A percentile compares a stretch with the other conserved stretches of the same genome.
Evolutionary conservation across 2,888 invertebrate genomes (phyloP).

Genomic region (Bursaphelenchus okinawaensis): DNA sequence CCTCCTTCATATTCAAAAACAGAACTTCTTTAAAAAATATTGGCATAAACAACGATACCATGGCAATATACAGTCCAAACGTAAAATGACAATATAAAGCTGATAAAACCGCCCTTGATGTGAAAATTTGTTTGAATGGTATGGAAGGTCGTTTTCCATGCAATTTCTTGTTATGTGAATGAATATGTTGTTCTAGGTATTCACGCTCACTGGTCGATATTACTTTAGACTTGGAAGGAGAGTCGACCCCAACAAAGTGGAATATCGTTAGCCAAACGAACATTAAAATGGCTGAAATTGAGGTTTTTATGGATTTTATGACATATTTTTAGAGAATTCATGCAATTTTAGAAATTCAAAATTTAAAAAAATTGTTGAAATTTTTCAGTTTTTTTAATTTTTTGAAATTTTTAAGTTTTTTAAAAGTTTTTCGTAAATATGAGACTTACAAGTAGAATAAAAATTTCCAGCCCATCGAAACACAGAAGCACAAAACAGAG

Average conservation of each 20-base stretch:
- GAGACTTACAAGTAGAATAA: slow-evolving; percentile 35
- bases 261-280: slow-evolving; percentile 34
- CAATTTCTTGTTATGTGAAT: neutral
- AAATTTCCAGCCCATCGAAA: slow-evolving; percentile 40
- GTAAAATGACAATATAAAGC: slow-evolving; percentile 29
- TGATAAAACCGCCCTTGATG: slow-evolving; percentile 8
- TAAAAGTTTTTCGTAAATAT: neutral
- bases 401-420: neutral
- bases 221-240: slow-evolving; percentile 36
- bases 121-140: slow-evolving; percentile 18
- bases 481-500: slow-evolving; percentile 32
- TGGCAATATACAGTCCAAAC: slow-evolving; percentile 33
- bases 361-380: too few species aligned
- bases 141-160: neutral
- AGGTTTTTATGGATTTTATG: too few species aligned
- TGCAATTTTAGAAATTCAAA: too few species aligned
- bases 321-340: too few species aligned
- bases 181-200: slow-evolving; percentile 24
- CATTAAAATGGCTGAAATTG: slow-evolving; percentile 16
- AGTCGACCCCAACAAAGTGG: slow-evolving; percentile 32
- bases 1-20: slow-evolving; percentile 33
- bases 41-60: slow-evolving; percentile 39
- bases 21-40: slow-evolving; percentile 44
- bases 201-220: slow-evolving; percentile 34
- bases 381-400: neutral